Evolutionary conservation across 2,797 vertebrate species (phyloP), one percentile per base, ranked within the genome.

Genomic region (Takifugu rubripes): DNA sequence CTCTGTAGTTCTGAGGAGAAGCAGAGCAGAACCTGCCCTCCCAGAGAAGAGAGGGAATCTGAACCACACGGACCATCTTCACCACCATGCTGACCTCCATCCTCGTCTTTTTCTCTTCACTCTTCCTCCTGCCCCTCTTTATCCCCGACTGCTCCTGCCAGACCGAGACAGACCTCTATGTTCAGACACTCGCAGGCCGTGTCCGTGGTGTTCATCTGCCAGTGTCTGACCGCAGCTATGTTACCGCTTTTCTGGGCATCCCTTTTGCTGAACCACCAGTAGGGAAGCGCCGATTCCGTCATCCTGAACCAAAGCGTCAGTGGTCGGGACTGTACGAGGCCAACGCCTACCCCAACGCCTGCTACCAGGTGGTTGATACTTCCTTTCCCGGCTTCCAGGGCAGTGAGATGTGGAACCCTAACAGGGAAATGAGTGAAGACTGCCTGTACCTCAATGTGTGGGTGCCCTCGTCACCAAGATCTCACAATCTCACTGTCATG

Each of bases 371-470:
- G 0, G 92, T 95, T 60, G 95, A 98, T 83, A 93, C 81, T 2
- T 77, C 87, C 0, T 95, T 80, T 75, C 95, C 95, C 0, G 95
- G 93, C 0, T 98, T 98, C 70, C 88, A 85, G 0, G 95, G 95
- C 54, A 91, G 31, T 0, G 95, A 98, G 82, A 98, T 98, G 95
- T 98, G 95, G 95, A 98, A 98, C 72, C 95, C 96, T 52, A 98
- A 98, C 84, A 88, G 78, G 48, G 90, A 91, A 21, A 94, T 96
- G 91, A 96, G 91, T 0, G 96, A 98, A 58, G 94, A 98, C 78
- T 97, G 96, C 64, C 87, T 98, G 43, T 97, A 95, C 81, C 91
- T 98, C 54, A 97, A 97, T 1, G 61, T 97, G 10, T 98, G 96
- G 95, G 92, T 92, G 3, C 95, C 95, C 1, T 67, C 87, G 2